A percentile compares a stretch with the other conserved stretches of the same genome.
Evolutionary conservation across 2,113 vertebrate genomes (phyloP).

Genomic region (Cebidichthys violaceus): DNA sequence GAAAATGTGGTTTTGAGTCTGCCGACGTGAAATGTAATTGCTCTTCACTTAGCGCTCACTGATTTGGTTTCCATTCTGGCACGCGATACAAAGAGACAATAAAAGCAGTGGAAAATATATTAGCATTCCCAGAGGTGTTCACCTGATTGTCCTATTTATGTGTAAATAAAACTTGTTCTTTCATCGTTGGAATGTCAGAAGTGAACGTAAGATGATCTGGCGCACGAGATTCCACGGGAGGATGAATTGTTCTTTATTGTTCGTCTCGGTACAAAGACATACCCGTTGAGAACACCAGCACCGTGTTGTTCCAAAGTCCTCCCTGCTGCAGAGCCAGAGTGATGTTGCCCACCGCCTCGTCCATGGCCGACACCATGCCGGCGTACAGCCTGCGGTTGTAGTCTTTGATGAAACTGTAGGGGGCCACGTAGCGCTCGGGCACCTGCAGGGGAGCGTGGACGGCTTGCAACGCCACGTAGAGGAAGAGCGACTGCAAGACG

Average conservation of each 20-base stretch:
- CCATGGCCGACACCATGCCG: constrained; percentile 95
- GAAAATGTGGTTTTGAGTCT: background rate
- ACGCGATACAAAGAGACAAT: constrained; percentile 9
- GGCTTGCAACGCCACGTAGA: constrained; percentile 93
- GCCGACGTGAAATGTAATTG: constrained; percentile 6
- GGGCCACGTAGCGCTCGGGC: constrained; percentile 87
- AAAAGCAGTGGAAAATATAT: constrained; percentile 14
- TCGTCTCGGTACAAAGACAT: background rate
- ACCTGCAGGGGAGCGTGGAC: constrained; percentile 93
- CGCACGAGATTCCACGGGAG: background rate
- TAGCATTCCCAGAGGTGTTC: background rate
- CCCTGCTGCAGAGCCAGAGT: constrained; percentile 84
- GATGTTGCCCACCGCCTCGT: constrained; percentile 96
- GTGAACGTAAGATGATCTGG: background rate
- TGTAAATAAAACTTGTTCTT: background rate
- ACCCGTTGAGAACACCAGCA: constrained; percentile 97
- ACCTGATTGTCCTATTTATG: constrained; percentile 7
- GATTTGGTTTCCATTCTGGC: constrained; percentile 28
- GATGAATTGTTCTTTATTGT: background rate
- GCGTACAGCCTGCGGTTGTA: constrained; percentile 86
- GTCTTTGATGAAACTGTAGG: constrained; percentile 89
- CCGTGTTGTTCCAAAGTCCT: constrained; percentile 91
- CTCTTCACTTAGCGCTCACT: constrained; percentile 1
- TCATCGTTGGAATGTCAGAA: background rate
- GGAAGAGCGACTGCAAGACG: constrained; percentile 91